phyloP scores from a whole-genome alignment of 2,113 vertebrate genomes.

The Ailuropoda melanoleuca region DNA sequence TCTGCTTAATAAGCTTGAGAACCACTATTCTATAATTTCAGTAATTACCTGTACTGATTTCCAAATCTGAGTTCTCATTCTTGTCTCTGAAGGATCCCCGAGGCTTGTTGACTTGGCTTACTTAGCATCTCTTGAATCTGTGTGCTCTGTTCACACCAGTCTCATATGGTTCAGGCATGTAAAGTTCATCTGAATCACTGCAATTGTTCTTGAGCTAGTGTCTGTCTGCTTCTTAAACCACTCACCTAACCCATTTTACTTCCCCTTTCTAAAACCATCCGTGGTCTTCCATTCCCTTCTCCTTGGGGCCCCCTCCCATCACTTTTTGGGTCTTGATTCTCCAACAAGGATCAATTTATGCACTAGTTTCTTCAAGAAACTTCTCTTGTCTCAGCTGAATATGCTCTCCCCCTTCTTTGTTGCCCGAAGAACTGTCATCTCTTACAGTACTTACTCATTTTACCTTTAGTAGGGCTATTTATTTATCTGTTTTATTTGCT shows the following conservation, averaged over 20 bases:
- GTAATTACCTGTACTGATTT: not conserved
- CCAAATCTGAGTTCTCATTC: not conserved
- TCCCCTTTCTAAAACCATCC: not conserved
- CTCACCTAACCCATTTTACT: not conserved
- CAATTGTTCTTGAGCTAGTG: not conserved
- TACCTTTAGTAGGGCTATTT: slow-evolving; percentile 33
- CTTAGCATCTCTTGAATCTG: not conserved
- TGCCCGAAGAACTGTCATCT: not conserved
- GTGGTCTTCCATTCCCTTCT: not conserved
- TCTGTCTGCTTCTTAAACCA: not conserved
- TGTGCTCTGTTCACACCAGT: not conserved
- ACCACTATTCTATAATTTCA: not conserved
- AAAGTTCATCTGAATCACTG: not conserved
- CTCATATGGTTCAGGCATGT: not conserved
- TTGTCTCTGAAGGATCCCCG: not conserved
- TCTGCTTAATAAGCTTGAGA: not conserved
- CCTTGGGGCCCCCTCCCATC: no score
- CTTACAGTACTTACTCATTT: slow-evolving; percentile 11
- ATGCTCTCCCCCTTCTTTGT: not conserved
- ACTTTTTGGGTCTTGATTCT: not conserved
- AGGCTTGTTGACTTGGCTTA: not conserved
- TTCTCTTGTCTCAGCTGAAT: not conserved
- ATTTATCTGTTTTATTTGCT: slow-evolving; percentile 35
- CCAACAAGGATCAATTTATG: not conserved
- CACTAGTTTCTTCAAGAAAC: not conserved